Conservation (phyloP, 2,888 invertebrate species). For the Argynnis bischoffii region DNA sequence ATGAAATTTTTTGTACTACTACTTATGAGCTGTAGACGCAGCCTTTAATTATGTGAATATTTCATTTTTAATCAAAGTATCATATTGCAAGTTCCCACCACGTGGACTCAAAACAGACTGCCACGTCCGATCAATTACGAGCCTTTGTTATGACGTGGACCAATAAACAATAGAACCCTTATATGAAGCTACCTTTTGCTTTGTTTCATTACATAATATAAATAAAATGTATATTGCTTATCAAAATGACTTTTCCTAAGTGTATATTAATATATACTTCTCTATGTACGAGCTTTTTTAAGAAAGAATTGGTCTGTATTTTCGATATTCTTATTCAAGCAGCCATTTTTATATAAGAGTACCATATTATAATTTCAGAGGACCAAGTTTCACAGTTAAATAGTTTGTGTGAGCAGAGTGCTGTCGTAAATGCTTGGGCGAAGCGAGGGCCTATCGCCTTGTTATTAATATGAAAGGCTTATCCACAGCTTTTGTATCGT, state of each 20-base stretch:
- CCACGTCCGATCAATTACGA: slow-evolving; percentile 41
- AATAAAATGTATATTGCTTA: too few species aligned
- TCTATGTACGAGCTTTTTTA: too few species aligned
- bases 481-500: slow-evolving; percentile 31
- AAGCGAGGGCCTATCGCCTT: background rate
- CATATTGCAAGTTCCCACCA: slow-evolving; percentile 45
- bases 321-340: too few species aligned
- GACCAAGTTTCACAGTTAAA: background rate
- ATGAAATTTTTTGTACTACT: background rate
- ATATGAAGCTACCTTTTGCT: background rate
- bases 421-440: background rate
- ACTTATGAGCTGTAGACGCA: slow-evolving; percentile 1
- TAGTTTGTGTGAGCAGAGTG: background rate
- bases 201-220: background rate
- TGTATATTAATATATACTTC: too few species aligned
- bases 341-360: too few species aligned
- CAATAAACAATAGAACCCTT: slow-evolving; percentile 40
- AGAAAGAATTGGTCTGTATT: too few species aligned
- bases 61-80: slow-evolving; percentile 31
- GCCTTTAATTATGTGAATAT: slow-evolving; percentile 41
- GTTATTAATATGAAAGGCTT: slow-evolving; percentile 22
- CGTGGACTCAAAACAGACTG: slow-evolving; percentile 38
- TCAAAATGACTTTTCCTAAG: too few species aligned
- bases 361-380: background rate
- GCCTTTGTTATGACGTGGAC: slow-evolving; percentile 53